Evolutionary conservation across 2,888 invertebrate genomes (phyloP).

Genomic region (Reticulitermes lucifugus): DNA sequence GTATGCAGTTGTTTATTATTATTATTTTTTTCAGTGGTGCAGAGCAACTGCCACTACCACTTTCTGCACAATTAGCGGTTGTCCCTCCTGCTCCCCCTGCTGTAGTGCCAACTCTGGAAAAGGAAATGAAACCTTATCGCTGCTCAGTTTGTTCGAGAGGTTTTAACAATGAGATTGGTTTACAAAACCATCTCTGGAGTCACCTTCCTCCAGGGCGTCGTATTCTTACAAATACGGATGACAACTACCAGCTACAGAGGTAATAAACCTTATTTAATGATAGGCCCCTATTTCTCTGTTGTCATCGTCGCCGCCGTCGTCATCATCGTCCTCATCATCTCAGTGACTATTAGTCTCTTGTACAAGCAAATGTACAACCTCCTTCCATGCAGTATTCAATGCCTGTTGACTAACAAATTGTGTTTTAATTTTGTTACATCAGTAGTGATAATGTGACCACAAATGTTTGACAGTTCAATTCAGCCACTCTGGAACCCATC

Average conservation of each 20-base stretch:
- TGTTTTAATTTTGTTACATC: no score
- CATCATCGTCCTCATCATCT: no score
- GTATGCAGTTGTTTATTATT: neutral
- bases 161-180: slow-evolving; percentile 69
- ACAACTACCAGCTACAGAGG: slow-evolving; percentile 50
- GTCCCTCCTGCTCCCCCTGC: slow-evolving; percentile 4
- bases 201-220: slow-evolving; percentile 65
- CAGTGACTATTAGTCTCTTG: no score
- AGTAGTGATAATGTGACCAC: no score
- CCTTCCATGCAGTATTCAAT: no score
- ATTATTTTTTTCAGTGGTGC: neutral
- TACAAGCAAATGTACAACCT: no score
- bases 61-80: slow-evolving; percentile 8
- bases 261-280: slow-evolving; percentile 17
- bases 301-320: no score
- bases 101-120: slow-evolving; percentile 30
- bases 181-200: slow-evolving; percentile 73
- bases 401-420: no score
- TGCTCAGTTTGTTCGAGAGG: slow-evolving; percentile 68
- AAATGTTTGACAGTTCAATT: no score
- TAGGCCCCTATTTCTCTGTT: no score
- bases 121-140: slow-evolving; percentile 65
- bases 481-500: no score
- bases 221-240: slow-evolving; percentile 58
- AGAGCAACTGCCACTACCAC: slow-evolving; percentile 6